Percentiles rank a stretch among this genome's conserved stretches.
These are phyloP conservation scores for Xerus rutilus DNA, from an alignment of 2,797 vertebrate genomes.

Conservation along the genomic window DNA sequence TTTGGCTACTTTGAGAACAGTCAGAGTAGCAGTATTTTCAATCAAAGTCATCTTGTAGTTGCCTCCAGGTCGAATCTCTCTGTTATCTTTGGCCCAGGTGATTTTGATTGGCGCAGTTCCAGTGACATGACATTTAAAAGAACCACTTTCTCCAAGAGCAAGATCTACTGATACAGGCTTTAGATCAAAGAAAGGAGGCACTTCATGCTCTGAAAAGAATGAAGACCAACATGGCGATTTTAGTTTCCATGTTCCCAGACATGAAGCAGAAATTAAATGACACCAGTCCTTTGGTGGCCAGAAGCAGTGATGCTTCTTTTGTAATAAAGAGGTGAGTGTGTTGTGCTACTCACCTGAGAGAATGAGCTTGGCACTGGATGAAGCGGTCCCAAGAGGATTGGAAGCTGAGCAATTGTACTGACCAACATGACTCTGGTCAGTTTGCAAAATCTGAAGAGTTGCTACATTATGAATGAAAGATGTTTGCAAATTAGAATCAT, in stretches of 20 bases:
- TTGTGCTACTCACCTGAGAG: conserved; percentile 93
- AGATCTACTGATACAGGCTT: conserved; percentile 93
- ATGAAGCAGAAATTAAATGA: not conserved
- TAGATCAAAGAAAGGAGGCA: conserved; percentile 95
- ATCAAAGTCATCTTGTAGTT: conserved; percentile 96
- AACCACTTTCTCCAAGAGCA: conserved; percentile 93
- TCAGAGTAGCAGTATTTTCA: conserved; percentile 93
- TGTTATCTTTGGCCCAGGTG: conserved; percentile 95
- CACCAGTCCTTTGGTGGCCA: not conserved
- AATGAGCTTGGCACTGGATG: conserved; percentile 95
- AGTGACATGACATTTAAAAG: conserved; percentile 94
- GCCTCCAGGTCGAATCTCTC: conserved; percentile 92
- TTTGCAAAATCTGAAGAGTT: conserved; percentile 93
- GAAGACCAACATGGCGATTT: conserved; percentile 72
- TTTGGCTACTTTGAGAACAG: conserved; percentile 94
- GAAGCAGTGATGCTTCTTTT: not conserved
- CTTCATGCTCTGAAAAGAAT: conserved; percentile 94
- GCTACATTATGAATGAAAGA: conserved; percentile 95
- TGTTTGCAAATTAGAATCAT: conserved; percentile 92
- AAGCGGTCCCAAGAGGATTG: conserved; percentile 95
- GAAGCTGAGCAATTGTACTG: conserved; percentile 95
- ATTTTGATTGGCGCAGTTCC: conserved; percentile 95
- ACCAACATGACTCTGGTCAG: conserved; percentile 91
- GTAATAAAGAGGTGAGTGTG: not conserved
- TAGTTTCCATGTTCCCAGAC: not conserved